Evolutionary conservation across 92 coral and sea anemone genomes (phyloP), one percentile per base, ranked within the genome.

Genomic region (Phymanthus crucifer): DNA sequence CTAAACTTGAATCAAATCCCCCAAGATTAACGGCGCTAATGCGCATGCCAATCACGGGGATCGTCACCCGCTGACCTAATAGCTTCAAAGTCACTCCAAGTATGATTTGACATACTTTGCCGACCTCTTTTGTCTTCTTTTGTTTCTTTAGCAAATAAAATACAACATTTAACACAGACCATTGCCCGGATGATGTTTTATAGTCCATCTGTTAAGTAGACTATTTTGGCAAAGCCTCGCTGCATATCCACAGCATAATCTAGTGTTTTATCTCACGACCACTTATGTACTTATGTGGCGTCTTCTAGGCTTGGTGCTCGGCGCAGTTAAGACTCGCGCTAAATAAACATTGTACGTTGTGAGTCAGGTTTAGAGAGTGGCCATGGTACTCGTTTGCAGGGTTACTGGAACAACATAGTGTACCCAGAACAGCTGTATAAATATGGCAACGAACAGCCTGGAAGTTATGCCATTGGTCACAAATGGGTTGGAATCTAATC

Each of bases 221-320:
- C 1, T 54, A 11, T 4, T 54, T 9, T 54, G 21, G 26, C 10
- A 54, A 54, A 54, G 64, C n/a, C 21, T 54, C 64, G 27, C n/a
- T n/a, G n/a, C 27, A 54, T 54, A 54, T 21, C 64, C 12, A 54
- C 64, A 21, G 27, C 6, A 50, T n/a, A 50, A 50, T 17, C 57
- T 14, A 50, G 57, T 50, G 18, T 50, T 21, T 50, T 4, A 50
- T 50, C 57, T 50, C 57, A 50, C 21, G 27, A 54, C 27, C 27
- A 54, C 64, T 54, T 54, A 24, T 54, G 13, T 54, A 54, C 64
- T n/a, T 54, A 54, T 8, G n/a, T 54, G 64, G 64, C 64, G 64
- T 21, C 64, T 4, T 8, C 64, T 54, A 6, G 64, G 64, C 64
- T 54, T 54, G 64, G 27, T 29, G 14, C 48, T 43, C 48, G 14